Evolutionary conservation across 2,113 vertebrate species (phyloP).

Genomic region (Alligator mississippiensis): DNA sequence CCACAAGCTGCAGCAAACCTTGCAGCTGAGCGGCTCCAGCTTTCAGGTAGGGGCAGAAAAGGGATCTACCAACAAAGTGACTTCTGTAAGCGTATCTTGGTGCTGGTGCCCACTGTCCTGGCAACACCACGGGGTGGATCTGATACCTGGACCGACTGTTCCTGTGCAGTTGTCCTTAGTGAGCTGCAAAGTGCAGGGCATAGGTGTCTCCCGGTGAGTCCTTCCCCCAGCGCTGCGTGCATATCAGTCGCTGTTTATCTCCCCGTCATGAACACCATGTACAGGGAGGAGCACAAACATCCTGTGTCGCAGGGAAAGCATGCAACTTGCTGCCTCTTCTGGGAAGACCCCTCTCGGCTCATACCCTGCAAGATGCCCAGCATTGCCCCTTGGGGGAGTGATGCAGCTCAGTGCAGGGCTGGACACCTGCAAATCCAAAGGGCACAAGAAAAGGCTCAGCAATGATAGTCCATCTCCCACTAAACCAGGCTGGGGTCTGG

Average conservation of each 20-base stretch:
- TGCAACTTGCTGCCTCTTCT: not conserved
- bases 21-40: not conserved
- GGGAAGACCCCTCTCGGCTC: not conserved
- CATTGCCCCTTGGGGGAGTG: not conserved
- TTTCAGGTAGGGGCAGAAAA: constrained; percentile 38
- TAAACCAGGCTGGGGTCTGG: not conserved
- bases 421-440: too few species aligned
- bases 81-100: not conserved
- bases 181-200: not conserved
- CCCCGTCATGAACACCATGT: not conserved
- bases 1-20: too few species aligned
- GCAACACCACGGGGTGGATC: not conserved
- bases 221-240: not conserved
- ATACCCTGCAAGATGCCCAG: not conserved
- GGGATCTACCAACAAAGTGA: not conserved
- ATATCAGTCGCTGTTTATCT: too few species aligned
- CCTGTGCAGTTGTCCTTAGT: not conserved
- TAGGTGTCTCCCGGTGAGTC: not conserved
- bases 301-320: not conserved
- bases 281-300: not conserved
- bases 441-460: not conserved
- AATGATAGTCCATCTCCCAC: not conserved
- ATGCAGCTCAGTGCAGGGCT: not conserved
- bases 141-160: not conserved
- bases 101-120: not conserved